phyloP scores from a whole-genome alignment of 2,888 invertebrate genomes.

The Epicampocera succincta region DNA sequence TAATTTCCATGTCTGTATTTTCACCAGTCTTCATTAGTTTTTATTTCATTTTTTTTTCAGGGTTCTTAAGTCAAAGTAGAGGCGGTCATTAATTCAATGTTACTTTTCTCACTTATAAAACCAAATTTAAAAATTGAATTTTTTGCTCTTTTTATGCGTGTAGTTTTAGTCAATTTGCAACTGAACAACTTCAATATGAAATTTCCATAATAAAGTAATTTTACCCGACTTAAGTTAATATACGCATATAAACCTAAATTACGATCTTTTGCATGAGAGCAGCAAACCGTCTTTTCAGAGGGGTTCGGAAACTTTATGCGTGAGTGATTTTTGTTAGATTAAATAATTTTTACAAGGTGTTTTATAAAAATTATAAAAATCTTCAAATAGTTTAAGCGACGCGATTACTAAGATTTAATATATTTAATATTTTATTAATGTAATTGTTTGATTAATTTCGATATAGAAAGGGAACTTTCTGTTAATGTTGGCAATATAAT shows the following conservation, averaged over 20 bases:
- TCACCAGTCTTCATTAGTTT: no score
- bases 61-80: no score
- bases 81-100: no score
- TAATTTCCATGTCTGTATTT: no score
- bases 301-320: conserved; percentile 54
- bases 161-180: neutral
- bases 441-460: no score
- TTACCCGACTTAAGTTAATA: conserved; percentile 15
- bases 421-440: no score
- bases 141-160: neutral
- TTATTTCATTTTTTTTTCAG: no score
- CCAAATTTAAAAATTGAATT: no score
- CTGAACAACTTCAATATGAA: neutral
- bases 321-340: conserved; percentile 39
- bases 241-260: conserved; percentile 17
- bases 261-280: conserved; percentile 42
- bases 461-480: no score
- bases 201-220: conserved; percentile 61
- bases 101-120: no score
- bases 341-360: neutral
- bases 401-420: no score
- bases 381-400: neutral
- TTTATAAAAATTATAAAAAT: neutral
- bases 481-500: no score
- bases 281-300: conserved; percentile 10